Evolutionary conservation across 2,888 invertebrate species (phyloP), one percentile per base, ranked within the genome.

Genomic region (Drosophila buzzatii): DNA sequence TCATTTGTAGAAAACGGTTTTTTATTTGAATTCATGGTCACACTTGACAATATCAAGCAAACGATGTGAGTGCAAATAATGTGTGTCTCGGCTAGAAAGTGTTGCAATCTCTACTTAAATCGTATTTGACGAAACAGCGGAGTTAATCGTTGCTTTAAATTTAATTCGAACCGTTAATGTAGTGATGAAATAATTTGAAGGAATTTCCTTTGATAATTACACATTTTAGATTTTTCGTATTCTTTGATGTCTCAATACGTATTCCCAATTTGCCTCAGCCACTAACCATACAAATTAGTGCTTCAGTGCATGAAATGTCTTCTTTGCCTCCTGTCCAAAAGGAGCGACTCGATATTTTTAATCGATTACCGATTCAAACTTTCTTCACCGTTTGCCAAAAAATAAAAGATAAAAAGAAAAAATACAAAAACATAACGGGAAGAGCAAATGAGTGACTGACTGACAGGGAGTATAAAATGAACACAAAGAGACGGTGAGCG

Each of bases 401-500:
- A 66, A 12, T 10, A 23, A 66, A 73, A 70, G 58, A 73, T n/a
- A n/a, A 10, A 23, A 45, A 59, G 31, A 27, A 14, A n/a, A 55
- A 69, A 45, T 45, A 53, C 47, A 61, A 73, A 74, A 70, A 70
- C 70, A 74, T 61, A 23, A 66, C n/a, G 55, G 41, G 44, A 31
- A 51, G 41, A 39, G 51, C 33, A 42, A 41, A 18, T 55, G 61
- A 44, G 42, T 33, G 42, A 14, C 42, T 51, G 35, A 39, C 35
- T 53, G 37, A n/a, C n/a, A 14, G 37, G 31, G 14, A 58, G 42
- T 55, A 55, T 10, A 10, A 67, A 49, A 31, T 35, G 14, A 56
- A 37, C 23, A n/a, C 23, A 44, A 59, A 42, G 47, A 60, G 57
- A 53, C 8, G 27, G 33, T 8, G 14, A 51, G 51, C 51, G 18